Percentiles rank a stretch among this genome's conserved stretches.
Conservation (phyloP, 2,797 vertebrate species). For the Microtus obscurus region DNA sequence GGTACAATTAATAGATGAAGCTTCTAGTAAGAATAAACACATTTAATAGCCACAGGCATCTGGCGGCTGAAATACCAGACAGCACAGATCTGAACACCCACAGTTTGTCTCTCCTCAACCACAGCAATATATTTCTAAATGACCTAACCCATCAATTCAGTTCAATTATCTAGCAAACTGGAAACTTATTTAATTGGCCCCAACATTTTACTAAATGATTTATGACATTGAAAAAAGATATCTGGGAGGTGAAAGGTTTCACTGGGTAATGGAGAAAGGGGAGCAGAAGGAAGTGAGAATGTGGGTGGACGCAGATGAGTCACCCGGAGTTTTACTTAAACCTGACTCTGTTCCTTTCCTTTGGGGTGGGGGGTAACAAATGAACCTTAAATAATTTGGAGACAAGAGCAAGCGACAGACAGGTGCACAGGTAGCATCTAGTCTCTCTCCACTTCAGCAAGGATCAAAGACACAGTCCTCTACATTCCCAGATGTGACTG, state of each 20-base stretch:
- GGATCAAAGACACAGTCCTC: neutral
- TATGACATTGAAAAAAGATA: neutral
- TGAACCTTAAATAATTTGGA: neutral
- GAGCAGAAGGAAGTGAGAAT: neutral
- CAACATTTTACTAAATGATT: neutral
- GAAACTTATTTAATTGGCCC: neutral
- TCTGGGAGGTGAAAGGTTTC: neutral
- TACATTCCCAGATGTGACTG: neutral
- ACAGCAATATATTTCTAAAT: neutral
- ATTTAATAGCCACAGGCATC: neutral
- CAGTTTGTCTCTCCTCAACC: neutral
- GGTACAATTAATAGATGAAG: neutral
- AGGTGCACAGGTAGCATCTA: neutral
- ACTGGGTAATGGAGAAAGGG: neutral
- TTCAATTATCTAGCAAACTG: constrained; percentile 6
- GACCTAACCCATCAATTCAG: neutral
- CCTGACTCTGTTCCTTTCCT: neutral
- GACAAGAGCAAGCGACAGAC: neutral
- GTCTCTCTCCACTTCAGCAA: accelerated
- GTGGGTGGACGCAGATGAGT: neutral
- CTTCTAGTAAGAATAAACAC: constrained; percentile 8
- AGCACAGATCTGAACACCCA: neutral
- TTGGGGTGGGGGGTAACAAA: neutral
- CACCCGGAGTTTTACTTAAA: neutral
- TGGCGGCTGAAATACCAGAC: neutral